Percentiles rank a stretch among this genome's conserved stretches.
phyloP scores from a whole-genome alignment of 2,113 vertebrate species.

The Hippocampus abdominalis region DNA sequence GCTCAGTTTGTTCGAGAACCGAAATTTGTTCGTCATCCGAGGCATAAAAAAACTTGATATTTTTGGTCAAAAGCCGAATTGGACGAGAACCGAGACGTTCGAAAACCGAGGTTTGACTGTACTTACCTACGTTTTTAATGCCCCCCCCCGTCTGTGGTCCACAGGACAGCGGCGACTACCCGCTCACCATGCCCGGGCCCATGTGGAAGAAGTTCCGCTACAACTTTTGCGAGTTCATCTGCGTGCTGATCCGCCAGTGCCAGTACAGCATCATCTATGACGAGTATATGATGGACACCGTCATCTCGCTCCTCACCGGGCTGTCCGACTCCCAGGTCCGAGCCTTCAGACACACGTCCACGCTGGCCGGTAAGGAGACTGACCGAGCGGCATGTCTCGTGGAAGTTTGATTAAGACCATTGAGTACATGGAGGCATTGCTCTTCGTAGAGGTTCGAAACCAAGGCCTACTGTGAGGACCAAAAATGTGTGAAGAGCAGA shows the following conservation, averaged over 20 bases:
- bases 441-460: no score
- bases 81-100: no score
- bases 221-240: conserved; percentile 99
- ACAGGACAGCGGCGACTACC: conserved; percentile 98
- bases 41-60: no score
- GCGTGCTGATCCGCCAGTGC: conserved; percentile 95
- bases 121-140: background rate
- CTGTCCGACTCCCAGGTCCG: conserved; percentile 98
- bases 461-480: no score
- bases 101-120: no score
- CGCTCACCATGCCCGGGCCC: conserved; percentile 96
- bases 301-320: conserved; percentile 96
- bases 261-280: conserved; percentile 99
- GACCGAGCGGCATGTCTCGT: background rate
- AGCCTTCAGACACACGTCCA: conserved; percentile 98
- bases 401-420: no score
- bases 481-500: no score
- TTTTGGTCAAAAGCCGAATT: no score
- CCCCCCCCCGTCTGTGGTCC: background rate
- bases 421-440: no score
- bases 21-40: no score
- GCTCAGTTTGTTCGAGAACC: no score
- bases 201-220: conserved; percentile 98
- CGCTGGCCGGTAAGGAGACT: conserved; percentile 81
- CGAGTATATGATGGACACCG: conserved; percentile 99